Percentiles rank a stretch among this genome's conserved stretches.
Evolutionary conservation across 1,140 invertebrate genomes (phyloP).

Genomic region (Temnothorax curvispinosus): DNA sequence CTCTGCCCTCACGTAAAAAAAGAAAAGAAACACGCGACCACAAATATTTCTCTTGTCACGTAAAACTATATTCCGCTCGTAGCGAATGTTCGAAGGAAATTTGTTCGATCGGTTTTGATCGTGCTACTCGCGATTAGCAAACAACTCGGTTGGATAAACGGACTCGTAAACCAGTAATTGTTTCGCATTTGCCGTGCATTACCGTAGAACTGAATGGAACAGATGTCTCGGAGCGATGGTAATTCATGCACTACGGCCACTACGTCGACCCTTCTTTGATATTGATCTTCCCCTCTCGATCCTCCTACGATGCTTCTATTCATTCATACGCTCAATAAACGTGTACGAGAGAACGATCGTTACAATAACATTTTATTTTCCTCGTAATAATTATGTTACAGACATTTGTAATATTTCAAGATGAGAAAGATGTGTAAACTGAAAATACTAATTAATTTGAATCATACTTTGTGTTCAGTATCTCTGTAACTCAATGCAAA

Average conservation of each 20-base stretch:
- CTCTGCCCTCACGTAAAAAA: not conserved
- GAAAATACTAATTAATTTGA: not conserved
- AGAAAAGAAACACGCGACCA: not conserved
- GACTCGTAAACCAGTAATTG: not conserved
- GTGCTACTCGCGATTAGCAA: not conserved
- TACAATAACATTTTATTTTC: not conserved
- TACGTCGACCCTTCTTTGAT: conserved; percentile 57
- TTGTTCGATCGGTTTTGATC: not conserved
- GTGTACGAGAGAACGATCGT: not conserved
- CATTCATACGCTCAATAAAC: not conserved
- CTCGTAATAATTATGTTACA: not conserved
- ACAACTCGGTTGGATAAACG: not conserved
- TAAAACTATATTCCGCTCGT: not conserved
- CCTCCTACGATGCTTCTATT: conserved; percentile 46
- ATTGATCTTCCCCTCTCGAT: conserved; percentile 62
- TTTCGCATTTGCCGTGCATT: not conserved
- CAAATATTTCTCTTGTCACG: not conserved
- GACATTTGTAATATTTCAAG: conserved; percentile 4
- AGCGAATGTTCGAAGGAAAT: not conserved
- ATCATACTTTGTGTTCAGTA: not conserved
- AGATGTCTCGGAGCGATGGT: conserved; percentile 72
- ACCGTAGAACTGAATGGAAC: conserved; percentile 44
- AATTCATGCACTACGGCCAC: conserved; percentile 65
- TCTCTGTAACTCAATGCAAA: not conserved
- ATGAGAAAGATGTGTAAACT: not conserved